Evolutionary conservation across 2,113 vertebrate genomes (phyloP).

Genomic region (Pangasianodon hypophthalmus): DNA sequence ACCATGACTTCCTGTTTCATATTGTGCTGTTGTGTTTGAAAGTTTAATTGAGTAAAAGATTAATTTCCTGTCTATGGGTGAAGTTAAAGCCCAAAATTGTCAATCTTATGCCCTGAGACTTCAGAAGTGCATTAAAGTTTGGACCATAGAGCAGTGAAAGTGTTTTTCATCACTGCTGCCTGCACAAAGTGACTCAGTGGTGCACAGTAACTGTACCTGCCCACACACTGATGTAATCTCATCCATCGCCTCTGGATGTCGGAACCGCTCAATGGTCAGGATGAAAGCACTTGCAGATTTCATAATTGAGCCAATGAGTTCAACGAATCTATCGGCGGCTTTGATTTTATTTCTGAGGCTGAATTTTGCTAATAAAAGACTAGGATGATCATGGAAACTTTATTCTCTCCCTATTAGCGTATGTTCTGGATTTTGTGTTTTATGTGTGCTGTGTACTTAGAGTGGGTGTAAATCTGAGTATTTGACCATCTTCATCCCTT

Average conservation of each 20-base stretch:
- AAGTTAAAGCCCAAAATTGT: neutral
- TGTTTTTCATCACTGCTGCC: slow-evolving; percentile 14
- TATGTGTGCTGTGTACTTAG: neutral
- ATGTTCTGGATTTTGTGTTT: neutral
- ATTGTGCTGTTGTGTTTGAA: neutral
- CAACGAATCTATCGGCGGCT: neutral
- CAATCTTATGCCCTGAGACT: neutral
- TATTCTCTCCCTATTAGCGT: neutral
- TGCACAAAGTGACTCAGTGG: slow-evolving; percentile 33
- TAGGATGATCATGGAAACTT: neutral
- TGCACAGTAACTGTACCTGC: slow-evolving; percentile 30
- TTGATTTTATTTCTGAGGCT: neutral
- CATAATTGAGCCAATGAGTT: slow-evolving; percentile 5
- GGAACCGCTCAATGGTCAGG: slow-evolving; percentile 23
- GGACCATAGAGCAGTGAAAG: neutral
- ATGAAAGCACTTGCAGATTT: slow-evolving; percentile 10
- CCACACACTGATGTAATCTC: slow-evolving; percentile 47
- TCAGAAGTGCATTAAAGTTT: slow-evolving; percentile 13
- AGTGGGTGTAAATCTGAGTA: neutral
- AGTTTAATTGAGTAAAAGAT: neutral
- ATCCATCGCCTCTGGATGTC: slow-evolving; percentile 30
- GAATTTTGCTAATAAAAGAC: neutral
- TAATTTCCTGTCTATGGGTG: neutral
- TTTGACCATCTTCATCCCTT: neutral
- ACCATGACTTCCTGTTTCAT: neutral